Evolutionary conservation across 2,888 invertebrate species (phyloP).

Genomic region (Meteorus cinctellus): DNA sequence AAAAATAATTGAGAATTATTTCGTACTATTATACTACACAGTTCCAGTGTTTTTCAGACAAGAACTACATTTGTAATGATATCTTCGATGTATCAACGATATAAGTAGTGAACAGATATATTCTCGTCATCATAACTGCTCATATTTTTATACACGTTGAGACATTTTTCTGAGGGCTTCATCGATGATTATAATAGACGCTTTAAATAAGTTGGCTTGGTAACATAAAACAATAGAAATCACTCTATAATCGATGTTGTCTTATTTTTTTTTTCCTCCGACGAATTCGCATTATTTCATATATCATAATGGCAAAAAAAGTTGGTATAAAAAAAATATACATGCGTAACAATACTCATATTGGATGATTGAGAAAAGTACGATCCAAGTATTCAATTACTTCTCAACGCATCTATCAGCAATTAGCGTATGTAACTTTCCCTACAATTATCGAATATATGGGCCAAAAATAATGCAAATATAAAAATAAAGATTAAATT

Average conservation of each 20-base stretch:
- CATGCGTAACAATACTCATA: not conserved
- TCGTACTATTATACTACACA: not conserved
- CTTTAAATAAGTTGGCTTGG: constrained; percentile 55
- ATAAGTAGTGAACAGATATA: too few relatives aligned
- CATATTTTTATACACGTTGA: too few relatives aligned
- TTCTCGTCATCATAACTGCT: too few relatives aligned
- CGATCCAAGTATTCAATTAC: not conserved
- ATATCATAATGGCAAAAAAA: not conserved
- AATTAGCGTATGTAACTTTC: not conserved
- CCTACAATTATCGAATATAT: not conserved
- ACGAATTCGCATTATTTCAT: not conserved
- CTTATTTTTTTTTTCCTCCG: not conserved
- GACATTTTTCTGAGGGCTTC: not conserved
- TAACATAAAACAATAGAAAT: constrained; percentile 56
- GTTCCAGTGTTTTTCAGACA: not conserved
- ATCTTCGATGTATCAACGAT: too few relatives aligned
- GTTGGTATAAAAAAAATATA: not conserved
- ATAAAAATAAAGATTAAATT: not conserved
- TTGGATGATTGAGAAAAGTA: not conserved
- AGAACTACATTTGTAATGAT: not conserved
- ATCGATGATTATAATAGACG: not conserved
- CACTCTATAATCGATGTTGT: not conserved
- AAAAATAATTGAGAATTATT: not conserved
- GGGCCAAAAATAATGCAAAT: not conserved
- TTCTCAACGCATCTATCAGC: not conserved